phyloP scores from a whole-genome alignment of 2,113 vertebrate species.

The Tyto alba region DNA sequence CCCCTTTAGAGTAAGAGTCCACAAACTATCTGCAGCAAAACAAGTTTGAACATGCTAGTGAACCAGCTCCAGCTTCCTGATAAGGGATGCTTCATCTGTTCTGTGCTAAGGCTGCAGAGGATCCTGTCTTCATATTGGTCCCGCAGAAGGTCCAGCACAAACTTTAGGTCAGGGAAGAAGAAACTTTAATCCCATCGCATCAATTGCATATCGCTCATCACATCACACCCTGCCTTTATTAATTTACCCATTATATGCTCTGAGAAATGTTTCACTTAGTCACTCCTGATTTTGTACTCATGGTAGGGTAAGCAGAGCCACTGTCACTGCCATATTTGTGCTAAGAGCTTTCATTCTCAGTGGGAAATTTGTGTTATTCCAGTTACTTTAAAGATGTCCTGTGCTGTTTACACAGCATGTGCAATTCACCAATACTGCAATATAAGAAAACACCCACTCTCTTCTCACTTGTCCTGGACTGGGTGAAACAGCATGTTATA shows the following conservation, averaged over 20 bases:
- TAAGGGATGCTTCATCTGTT: not conserved
- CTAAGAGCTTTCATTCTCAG: not conserved
- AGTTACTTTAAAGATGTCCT: not conserved
- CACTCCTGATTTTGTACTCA: not conserved
- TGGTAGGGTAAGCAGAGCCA: not conserved
- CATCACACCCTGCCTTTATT: not conserved
- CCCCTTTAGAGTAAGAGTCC: not conserved
- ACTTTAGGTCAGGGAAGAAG: not conserved
- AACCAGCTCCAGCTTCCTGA: not conserved
- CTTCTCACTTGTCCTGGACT: not conserved
- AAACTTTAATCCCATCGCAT: not conserved
- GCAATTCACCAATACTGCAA: not conserved
- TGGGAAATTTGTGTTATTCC: not conserved
- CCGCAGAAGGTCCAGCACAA: not conserved
- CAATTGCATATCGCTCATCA: not conserved
- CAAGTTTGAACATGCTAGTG: not conserved
- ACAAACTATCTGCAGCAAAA: not conserved
- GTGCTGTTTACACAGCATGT: not conserved
- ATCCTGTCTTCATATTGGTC: not conserved
- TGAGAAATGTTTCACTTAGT: not conserved
- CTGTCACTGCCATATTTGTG: fast-evolving
- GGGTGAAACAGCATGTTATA: not conserved
- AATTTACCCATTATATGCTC: no score
- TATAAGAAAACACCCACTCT: not conserved
- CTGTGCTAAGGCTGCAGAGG: not conserved